These are phyloP conservation scores for Mormyrus hasselquistii DNA, from an alignment of 2,797 vertebrate genomes.

Conservation along the genomic window DNA sequence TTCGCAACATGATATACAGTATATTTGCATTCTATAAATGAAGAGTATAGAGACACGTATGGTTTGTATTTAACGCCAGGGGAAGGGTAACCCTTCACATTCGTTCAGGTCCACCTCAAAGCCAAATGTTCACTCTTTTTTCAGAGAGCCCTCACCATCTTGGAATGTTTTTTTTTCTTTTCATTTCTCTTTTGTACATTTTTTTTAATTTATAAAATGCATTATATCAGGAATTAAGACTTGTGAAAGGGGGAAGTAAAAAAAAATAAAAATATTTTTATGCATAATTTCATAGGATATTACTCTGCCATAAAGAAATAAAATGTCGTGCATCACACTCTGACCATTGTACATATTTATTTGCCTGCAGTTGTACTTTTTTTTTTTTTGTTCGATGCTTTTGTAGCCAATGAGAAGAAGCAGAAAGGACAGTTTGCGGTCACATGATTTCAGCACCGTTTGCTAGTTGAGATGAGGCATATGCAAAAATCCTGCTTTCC, in stretches of 20 bases:
- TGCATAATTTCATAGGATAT: slow-evolving; percentile 50
- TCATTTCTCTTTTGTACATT: slow-evolving; percentile 40
- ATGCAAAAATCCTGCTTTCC: not conserved
- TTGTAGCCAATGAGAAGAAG: not conserved
- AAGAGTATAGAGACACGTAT: slow-evolving; percentile 31
- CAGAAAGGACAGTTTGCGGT: slow-evolving; percentile 4
- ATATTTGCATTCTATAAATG: slow-evolving; percentile 41
- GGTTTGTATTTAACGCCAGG: slow-evolving; percentile 18
- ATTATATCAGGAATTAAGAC: slow-evolving; percentile 29
- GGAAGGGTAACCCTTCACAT: not conserved
- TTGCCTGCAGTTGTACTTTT: slow-evolving; percentile 8
- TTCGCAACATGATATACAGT: slow-evolving; percentile 37
- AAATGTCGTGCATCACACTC: slow-evolving; percentile 49
- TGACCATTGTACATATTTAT: slow-evolving; percentile 12
- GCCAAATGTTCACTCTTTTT: slow-evolving; percentile 25
- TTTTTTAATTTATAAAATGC: slow-evolving; percentile 46
- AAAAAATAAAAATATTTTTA: slow-evolving; percentile 41
- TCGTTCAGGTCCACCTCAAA: slow-evolving; percentile 7
- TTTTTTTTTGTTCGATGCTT: not conserved
- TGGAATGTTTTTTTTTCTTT: slow-evolving; percentile 36
- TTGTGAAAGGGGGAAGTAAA: not conserved
- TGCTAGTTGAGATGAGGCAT: not conserved
- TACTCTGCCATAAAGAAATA: slow-evolving; percentile 55
- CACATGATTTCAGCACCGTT: not conserved
- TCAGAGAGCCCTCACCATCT: slow-evolving; percentile 40